Evolutionary conservation across 1,140 invertebrate species (phyloP).

Genomic region (Sitophilus oryzae): DNA sequence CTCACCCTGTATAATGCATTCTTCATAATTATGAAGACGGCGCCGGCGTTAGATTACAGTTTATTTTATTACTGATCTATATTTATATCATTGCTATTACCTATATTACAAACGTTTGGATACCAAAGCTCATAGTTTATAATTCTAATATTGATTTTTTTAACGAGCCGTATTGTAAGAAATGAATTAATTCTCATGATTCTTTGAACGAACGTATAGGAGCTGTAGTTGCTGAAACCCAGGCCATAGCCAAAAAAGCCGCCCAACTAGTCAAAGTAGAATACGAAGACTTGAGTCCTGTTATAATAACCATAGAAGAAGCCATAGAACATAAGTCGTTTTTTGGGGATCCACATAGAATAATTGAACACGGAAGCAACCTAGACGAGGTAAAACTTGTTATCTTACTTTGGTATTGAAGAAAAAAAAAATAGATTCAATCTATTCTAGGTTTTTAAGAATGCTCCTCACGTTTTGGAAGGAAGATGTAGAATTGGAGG

Average conservation of each 20-base stretch:
- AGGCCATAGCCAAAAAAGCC: constrained; percentile 67
- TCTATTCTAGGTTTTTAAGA: constrained; percentile 49
- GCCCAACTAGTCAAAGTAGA: constrained; percentile 65
- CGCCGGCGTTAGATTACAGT: no score
- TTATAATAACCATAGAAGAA: constrained; percentile 81
- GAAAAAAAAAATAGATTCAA: constrained; percentile 34
- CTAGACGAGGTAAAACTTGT: constrained; percentile 5
- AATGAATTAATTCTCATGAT: no score
- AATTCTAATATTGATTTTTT: no score
- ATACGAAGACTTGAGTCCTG: constrained; percentile 68
- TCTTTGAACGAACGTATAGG: constrained; percentile 1
- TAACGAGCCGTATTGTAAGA: no score
- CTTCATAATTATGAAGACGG: no score
- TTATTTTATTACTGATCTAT: no score
- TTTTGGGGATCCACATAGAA: constrained; percentile 40
- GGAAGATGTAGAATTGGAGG: constrained; percentile 78
- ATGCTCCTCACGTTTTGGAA: constrained; percentile 60
- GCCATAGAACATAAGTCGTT: constrained; percentile 71
- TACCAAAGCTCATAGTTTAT: no score
- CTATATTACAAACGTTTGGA: no score
- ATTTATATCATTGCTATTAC: no score
- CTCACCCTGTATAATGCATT: no score
- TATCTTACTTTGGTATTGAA: not conserved
- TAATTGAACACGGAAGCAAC: constrained; percentile 53
- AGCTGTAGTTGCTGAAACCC: constrained; percentile 67